These are phyloP conservation scores for Typhlomys cinereus DNA, from an alignment of 2,113 vertebrate genomes.

Conservation along the genomic window DNA sequence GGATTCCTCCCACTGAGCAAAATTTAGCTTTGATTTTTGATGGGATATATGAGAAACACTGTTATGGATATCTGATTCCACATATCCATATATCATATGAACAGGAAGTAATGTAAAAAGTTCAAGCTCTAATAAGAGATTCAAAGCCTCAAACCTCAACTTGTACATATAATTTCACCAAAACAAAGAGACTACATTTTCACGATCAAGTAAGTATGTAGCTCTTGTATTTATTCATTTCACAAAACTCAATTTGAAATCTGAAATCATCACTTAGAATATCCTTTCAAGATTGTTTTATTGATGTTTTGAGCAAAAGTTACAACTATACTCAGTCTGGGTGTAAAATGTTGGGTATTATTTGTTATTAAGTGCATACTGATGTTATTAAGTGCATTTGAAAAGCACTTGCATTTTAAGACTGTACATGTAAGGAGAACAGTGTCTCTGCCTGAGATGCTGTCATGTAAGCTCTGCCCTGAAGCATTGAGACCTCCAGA, in stretches of 20 bases:
- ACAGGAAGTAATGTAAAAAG: not conserved
- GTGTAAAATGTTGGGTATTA: rapidly evolving
- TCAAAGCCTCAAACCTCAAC: not conserved
- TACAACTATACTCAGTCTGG: not conserved
- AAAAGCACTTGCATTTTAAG: not conserved
- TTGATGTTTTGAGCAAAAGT: not conserved
- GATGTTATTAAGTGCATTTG: too few species aligned
- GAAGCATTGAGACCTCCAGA: not conserved
- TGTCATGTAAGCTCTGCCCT: not conserved
- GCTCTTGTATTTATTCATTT: not conserved
- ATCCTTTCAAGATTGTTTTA: not conserved
- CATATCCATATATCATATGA: not conserved
- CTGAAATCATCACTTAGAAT: not conserved
- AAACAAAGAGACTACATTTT: not conserved
- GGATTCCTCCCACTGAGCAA: not conserved
- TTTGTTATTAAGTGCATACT: rapidly evolving
- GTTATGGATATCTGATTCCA: not conserved
- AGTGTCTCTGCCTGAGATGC: not conserved
- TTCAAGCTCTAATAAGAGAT: not conserved
- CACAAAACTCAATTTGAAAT: not conserved
- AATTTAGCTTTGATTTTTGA: not conserved
- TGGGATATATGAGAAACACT: not conserved
- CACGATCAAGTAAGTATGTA: not conserved
- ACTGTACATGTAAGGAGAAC: rapidly evolving
- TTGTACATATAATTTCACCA: constrained; percentile 20